Base-by-base conservation (phyloP, 1,140 invertebrate species). In the Tetramorium alpestre region DNA sequence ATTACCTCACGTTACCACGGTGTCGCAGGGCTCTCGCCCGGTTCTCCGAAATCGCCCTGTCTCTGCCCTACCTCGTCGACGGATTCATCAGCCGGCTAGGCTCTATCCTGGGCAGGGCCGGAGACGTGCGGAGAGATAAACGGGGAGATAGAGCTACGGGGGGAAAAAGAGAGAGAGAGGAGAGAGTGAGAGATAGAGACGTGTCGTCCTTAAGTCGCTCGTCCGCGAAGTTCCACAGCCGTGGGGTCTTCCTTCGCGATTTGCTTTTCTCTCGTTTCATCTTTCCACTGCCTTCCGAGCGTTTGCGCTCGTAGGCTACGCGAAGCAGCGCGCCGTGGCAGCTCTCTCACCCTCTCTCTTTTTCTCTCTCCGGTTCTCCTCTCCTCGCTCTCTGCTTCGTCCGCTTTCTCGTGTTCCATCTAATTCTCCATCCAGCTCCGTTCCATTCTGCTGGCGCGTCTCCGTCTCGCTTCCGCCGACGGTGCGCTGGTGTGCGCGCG, bases 1-100 rank as follows among this genome's bases (percentile, higher is more conserved):
- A 95, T 95, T 95, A 94, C 93, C 65, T 69, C 93, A 88, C 92
- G 92, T 94, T 94, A 95, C 93, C 94, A 93, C 86, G 89, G 87
- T 89, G 44, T 69, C 38, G 54, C 41, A 58, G 72, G 22, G 25
- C 62, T 33, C 33, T 49, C 47, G 16, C 38, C 58, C 22, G 47
- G 3, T 76, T 78, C 73, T 85, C 44, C 60, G 41, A 33, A 85
- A 64, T 54, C 78, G 62, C 60, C 75, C 84, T 4, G 54, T 80
- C 73, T 89, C 76, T 81, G 64, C 69, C 75, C 41, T 60, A 47
- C 51, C 62, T 51, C 60, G 90, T 81, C 65, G 69, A 88, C 56
- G 85, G 86, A 92, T 92, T 90, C 85, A 91, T 92, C 92, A 91
- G 38, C 73, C 67, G 76, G 80, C 56, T 60, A 60, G 75, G 85